Evolutionary conservation across 2,797 vertebrate species (phyloP), one percentile per base, ranked within the genome.

Genomic region (Ctenopoma multispine): DNA sequence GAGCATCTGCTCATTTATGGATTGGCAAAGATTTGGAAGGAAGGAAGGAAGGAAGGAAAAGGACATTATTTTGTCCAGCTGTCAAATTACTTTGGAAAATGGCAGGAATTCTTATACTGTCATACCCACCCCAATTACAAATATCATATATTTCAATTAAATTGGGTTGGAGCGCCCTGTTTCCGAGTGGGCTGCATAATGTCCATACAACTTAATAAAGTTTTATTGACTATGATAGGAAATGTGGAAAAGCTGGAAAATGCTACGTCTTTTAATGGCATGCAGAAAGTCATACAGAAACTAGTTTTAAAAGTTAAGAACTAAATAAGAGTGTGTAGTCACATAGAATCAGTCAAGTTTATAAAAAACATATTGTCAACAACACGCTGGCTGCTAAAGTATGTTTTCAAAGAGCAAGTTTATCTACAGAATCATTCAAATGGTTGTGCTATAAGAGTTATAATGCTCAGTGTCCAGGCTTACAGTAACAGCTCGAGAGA

Each of bases 121-220:
- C 74, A 81, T 85, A 88, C 81, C 74, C 74, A 69, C 84, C 83
- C 84, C 75, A 82, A 90, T 89, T 82, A 80, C 65, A 57, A 87
- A 55, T 72, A 76, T 82, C 85, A 89, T 88, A 67, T 51, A 85
- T 90, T 90, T 90, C 79, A 92, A 91, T 93, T 87, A 89, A 79
- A 65, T 76, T 75, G 82, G 72, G 76, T 79, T 77, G 65, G 71
- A 81, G 78, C 48, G 48, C 47, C 79, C 83, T 47, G 77, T 90
- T 92, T 94, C 92, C 87, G 90, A 90, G 93, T 94, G 94, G 93
- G 94, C 91, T 83, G 94, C 73, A 77, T 87, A 87, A 93, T 88
- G 73, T 83, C 73, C 63, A 0, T 56, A 69, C 69, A 84, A 90
- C 82, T 86, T 91, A 90, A 91, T 92, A 61, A 75, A 10, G 60